A percentile compares a stretch with the other conserved stretches of the same genome.
phyloP scores from a whole-genome alignment of 2,888 invertebrate species.

The Epistrophella euchroma region DNA sequence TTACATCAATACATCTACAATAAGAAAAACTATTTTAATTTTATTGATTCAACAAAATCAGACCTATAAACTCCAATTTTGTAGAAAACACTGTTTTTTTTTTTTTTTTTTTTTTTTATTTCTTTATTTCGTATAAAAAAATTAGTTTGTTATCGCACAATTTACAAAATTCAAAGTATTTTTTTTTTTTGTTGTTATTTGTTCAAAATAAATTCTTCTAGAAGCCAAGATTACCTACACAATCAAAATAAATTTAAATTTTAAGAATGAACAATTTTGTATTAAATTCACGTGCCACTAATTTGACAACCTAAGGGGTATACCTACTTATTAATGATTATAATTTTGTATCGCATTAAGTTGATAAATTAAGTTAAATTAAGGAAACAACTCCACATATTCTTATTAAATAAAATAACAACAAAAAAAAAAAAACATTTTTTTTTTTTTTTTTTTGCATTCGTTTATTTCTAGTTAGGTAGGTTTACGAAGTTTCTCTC shows the following conservation, averaged over 20 bases:
- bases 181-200: too few species aligned
- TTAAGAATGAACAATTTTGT: neutral
- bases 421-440: neutral
- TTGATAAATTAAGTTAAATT: slow-evolving; percentile 46
- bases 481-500: slow-evolving; percentile 5
- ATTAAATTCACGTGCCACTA: slow-evolving; percentile 24
- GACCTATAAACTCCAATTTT: too few species aligned
- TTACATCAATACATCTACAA: too few species aligned
- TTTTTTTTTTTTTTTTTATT: too few species aligned
- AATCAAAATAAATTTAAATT: neutral
- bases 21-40: too few species aligned
- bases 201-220: neutral
- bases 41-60: too few species aligned
- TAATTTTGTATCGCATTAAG: slow-evolving; percentile 36
- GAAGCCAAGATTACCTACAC: neutral
- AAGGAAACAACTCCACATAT: slow-evolving; percentile 42
- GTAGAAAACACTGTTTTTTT: too few species aligned
- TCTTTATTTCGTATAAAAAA: too few species aligned
- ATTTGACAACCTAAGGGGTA: slow-evolving; percentile 57
- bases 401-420: slow-evolving; percentile 17
- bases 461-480: neutral
- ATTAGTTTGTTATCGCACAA: too few species aligned
- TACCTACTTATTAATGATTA: slow-evolving; percentile 32
- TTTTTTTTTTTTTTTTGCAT: too few species aligned
- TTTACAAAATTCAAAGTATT: too few species aligned